Conservation (phyloP, 2,888 invertebrate species). For the Endomychus coccineus region DNA sequence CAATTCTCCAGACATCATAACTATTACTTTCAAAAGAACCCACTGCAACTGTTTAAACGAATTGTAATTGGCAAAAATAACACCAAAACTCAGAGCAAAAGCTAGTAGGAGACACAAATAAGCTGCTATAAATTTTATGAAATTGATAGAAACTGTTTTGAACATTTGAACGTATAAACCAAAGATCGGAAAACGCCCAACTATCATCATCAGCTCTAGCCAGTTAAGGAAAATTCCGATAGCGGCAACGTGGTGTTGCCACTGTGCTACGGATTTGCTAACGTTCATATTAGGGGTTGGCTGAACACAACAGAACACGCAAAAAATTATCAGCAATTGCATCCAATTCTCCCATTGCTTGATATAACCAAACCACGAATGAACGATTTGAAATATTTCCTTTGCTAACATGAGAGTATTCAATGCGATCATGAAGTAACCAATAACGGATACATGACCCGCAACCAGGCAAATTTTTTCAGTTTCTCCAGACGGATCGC, state of each 20-base stretch:
- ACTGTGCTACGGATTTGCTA: conserved; percentile 42
- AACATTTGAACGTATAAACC: conserved; percentile 86
- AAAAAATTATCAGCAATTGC: conserved; percentile 68
- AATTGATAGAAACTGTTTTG: conserved; percentile 75
- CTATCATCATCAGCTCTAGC: conserved; percentile 79
- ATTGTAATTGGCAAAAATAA: conserved; percentile 69
- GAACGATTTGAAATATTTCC: conserved; percentile 71
- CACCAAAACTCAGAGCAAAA: conserved; percentile 74
- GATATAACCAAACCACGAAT: conserved; percentile 62
- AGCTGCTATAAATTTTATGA: conserved; percentile 71
- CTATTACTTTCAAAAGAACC: conserved; percentile 67
- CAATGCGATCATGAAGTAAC: conserved; percentile 56
- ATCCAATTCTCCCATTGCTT: conserved; percentile 81
- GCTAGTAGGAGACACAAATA: conserved; percentile 75
- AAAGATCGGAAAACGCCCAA: conserved; percentile 78
- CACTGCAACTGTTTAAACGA: conserved; percentile 59
- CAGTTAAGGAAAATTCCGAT: conserved; percentile 72
- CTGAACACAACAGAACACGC: conserved; percentile 62
- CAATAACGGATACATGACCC: conserved; percentile 34
- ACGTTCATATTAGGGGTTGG: conserved; percentile 24
- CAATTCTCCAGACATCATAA: conserved; percentile 85
- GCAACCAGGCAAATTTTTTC: conserved; percentile 28
- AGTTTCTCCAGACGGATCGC: conserved; percentile 17
- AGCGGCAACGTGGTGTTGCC: conserved; percentile 78
- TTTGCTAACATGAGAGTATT: conserved; percentile 60